These are phyloP conservation scores for Onychostruthus taczanowskii DNA, from an alignment of 2,113 vertebrate species.

Conservation along the genomic window DNA sequence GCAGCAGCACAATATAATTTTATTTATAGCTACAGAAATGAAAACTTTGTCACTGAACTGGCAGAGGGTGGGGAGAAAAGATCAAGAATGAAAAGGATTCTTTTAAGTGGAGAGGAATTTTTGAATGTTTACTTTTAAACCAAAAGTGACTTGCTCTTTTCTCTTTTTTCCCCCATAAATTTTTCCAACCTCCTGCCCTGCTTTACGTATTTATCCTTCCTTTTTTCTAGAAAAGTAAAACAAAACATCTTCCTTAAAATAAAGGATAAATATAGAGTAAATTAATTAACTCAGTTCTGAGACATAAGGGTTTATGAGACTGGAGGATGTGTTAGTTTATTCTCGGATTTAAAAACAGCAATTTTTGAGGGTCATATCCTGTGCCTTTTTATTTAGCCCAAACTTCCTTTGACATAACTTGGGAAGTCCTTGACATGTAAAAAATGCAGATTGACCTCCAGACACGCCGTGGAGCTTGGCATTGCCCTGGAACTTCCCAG, in stretches of 20 bases:
- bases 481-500: not conserved
- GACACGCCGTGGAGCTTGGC: not conserved
- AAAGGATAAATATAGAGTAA: not conserved
- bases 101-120: not conserved
- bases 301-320: not conserved
- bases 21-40: not conserved
- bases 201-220: not conserved
- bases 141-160: not conserved
- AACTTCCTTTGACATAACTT: constrained; percentile 11
- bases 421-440: not conserved
- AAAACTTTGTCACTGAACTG: not conserved
- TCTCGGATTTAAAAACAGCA: not conserved
- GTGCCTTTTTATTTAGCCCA: not conserved
- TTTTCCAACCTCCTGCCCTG: not conserved
- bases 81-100: not conserved
- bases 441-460: not conserved
- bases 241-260: not conserved
- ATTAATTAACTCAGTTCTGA: not conserved
- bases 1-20: not conserved
- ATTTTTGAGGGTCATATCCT: constrained; percentile 23
- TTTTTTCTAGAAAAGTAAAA: not conserved
- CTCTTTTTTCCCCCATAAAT: not conserved
- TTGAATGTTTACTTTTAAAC: not conserved
- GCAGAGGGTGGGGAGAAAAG: not conserved
- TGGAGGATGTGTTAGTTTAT: constrained; percentile 24